Conservation (phyloP, 2,113 vertebrate genomes). For the Falco punctatus region DNA sequence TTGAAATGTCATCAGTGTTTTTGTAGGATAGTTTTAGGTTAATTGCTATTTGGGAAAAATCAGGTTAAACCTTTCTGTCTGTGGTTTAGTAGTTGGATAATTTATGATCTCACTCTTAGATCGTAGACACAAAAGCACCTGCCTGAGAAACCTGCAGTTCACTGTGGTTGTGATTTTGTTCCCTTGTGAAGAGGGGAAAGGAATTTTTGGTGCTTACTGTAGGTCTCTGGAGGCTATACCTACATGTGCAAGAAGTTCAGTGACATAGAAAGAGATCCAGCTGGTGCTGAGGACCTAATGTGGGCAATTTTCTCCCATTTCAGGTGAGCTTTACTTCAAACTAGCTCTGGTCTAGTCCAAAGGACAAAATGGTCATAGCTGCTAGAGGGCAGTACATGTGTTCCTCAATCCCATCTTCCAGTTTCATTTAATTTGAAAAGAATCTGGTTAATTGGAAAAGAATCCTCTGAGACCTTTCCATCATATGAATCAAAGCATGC, state of each 20-base stretch:
- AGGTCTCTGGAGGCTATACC: background rate
- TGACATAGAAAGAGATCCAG: background rate
- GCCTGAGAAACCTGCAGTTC: background rate
- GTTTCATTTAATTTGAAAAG: constrained; percentile 6
- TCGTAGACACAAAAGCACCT: background rate
- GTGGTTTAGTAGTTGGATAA: background rate
- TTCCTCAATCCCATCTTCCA: background rate
- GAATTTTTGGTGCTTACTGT: background rate
- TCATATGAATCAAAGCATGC: background rate
- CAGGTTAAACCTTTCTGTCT: background rate
- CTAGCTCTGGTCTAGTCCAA: background rate
- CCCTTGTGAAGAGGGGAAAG: background rate
- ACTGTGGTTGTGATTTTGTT: background rate
- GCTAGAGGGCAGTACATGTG: background rate
- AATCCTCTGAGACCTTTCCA: background rate
- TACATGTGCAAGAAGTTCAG: background rate
- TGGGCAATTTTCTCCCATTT: background rate
- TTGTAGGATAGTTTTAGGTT: background rate
- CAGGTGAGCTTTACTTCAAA: background rate
- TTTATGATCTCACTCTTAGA: background rate
- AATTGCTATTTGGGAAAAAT: background rate
- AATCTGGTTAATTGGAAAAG: background rate
- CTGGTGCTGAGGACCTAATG: background rate
- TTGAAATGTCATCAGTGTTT: background rate
- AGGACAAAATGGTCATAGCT: background rate